Evolutionary conservation across 2,888 invertebrate genomes (phyloP).

Genomic region (Hanleya hanleyi): DNA sequence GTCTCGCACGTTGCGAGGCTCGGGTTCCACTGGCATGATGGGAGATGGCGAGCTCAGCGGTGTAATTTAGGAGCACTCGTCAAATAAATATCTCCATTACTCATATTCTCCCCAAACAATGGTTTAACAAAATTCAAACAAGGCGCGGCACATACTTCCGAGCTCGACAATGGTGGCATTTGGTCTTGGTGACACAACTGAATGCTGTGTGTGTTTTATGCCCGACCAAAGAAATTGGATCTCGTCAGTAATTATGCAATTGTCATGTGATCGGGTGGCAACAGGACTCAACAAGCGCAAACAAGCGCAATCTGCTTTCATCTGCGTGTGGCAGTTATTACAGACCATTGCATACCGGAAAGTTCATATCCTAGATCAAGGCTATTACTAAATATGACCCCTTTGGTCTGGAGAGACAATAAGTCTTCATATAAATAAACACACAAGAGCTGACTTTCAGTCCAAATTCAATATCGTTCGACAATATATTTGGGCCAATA

Average conservation of each 20-base stretch:
- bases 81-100: constrained; percentile 7
- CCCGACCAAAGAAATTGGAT: not conserved
- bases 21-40: not conserved
- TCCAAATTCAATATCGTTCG: too few relatives aligned
- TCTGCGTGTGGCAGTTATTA: too few relatives aligned
- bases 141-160: constrained; percentile 4
- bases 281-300: too few relatives aligned
- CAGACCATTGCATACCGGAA: too few relatives aligned
- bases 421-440: too few relatives aligned
- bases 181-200: not conserved
- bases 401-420: too few relatives aligned
- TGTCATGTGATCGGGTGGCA: not conserved
- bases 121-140: constrained; percentile 10
- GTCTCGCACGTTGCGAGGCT: not conserved
- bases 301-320: too few relatives aligned
- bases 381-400: too few relatives aligned
- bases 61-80: not conserved
- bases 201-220: not conserved
- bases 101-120: constrained; percentile 8
- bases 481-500: too few relatives aligned
- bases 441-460: too few relatives aligned
- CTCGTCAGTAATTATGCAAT: constrained; percentile 1
- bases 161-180: constrained; percentile 1
- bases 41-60: not conserved
- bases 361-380: too few relatives aligned